Evolutionary conservation across 2,113 vertebrate species (phyloP).

Genomic region (Dicerorhinus sumatrensis): DNA sequence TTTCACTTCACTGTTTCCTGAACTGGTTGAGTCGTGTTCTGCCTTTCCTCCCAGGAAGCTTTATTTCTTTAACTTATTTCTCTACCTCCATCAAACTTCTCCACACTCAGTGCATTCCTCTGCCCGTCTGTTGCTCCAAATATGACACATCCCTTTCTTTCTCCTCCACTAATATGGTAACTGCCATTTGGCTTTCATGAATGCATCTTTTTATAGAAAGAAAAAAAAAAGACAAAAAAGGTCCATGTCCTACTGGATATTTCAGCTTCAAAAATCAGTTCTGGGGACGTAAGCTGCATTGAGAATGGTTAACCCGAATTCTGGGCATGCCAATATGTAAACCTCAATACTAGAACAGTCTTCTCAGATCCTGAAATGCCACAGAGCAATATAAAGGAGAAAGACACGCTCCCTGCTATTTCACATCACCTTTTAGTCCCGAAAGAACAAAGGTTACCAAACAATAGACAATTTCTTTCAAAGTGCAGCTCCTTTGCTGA

Average conservation of each 20-base stretch:
- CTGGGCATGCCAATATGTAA: background rate
- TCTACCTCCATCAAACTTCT: background rate
- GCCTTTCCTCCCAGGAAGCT: background rate
- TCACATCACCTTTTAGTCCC: slow-evolving; percentile 29
- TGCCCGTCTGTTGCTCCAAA: background rate
- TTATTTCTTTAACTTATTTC: slow-evolving; percentile 17
- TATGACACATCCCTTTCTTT: background rate
- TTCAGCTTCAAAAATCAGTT: slow-evolving; percentile 54
- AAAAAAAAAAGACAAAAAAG: background rate
- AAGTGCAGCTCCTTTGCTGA: slow-evolving; percentile 26
- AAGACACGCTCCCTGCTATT: background rate
- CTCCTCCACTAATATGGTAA: background rate
- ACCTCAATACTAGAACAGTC: slow-evolving; percentile 2
- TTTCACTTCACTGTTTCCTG: background rate
- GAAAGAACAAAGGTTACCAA: slow-evolving; percentile 51
- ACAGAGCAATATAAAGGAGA: slow-evolving; percentile 46
- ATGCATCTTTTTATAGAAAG: slow-evolving; percentile 18
- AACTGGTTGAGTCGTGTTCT: background rate
- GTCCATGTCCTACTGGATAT: background rate
- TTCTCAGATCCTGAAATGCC: slow-evolving; percentile 43
- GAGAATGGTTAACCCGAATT: slow-evolving; percentile 14
- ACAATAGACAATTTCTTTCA: slow-evolving; percentile 30
- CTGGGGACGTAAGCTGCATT: slow-evolving; percentile 22
- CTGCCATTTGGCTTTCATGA: slow-evolving; percentile 32
- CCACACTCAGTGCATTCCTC: background rate